A percentile compares a stretch with the other conserved stretches of the same genome.
phyloP scores from a whole-genome alignment of 2,113 vertebrate genomes.

The Trichechus manatus region DNA sequence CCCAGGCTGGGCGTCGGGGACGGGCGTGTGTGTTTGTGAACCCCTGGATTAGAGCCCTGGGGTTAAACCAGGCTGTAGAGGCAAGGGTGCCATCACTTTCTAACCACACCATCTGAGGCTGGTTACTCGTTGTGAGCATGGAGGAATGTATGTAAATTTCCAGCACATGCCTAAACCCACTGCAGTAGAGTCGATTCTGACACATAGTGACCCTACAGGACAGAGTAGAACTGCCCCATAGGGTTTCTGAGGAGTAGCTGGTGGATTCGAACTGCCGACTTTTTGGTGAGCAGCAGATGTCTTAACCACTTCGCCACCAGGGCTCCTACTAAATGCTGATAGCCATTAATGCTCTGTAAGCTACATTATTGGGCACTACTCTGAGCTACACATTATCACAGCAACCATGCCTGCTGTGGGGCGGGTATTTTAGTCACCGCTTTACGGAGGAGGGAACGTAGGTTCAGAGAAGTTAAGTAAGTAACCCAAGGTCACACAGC shows the following conservation, averaged over 20 bases:
- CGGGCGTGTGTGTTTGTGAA: background rate
- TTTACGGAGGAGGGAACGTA: background rate
- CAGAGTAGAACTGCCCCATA: too few species aligned
- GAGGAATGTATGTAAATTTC: background rate
- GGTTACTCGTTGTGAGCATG: background rate
- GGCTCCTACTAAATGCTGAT: too few species aligned
- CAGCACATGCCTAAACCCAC: background rate
- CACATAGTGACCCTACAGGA: too few species aligned
- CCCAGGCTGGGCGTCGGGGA: background rate
- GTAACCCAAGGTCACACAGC: background rate
- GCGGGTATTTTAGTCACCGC: background rate
- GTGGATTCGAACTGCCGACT: too few species aligned
- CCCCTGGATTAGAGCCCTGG: background rate
- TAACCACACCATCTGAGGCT: background rate
- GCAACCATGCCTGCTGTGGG: background rate
- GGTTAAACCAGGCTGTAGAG: background rate
- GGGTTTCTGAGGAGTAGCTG: too few species aligned
- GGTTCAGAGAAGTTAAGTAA: constrained; percentile 36
- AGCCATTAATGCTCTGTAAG: too few species aligned
- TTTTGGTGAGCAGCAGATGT: too few species aligned
- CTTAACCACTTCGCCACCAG: too few species aligned
- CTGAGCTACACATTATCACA: background rate
- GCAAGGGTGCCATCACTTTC: background rate
- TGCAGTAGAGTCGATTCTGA: too few species aligned
- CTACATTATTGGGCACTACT: too few species aligned